Base-by-base conservation (phyloP, 2,113 vertebrate genomes). In the human region DNA sequence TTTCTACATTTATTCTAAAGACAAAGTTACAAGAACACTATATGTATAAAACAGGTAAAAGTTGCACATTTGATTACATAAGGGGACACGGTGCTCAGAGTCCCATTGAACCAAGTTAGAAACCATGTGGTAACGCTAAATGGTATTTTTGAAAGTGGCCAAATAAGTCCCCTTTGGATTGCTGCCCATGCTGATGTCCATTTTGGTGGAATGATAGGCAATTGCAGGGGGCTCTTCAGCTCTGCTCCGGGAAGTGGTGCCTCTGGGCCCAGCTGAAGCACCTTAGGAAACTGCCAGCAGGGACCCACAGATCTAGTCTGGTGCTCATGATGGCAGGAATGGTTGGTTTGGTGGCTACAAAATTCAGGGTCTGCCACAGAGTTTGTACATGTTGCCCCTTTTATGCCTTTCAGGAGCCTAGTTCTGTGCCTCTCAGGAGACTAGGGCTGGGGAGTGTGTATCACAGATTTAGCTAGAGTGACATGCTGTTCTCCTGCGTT, bases 361-460 rank as follows among this genome's bases (percentile, higher is more conserved):
- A 43, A 32, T 16, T 48, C 30, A 35, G 25, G 25, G 30, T 25
- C 70, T 84, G 9, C 17, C 10, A 27, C 11, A 40, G 8, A 4
- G 5, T 45, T 9, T n/a, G 9, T 10, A 8, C 30, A 35, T 0
- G 0, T 22, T 64, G n/a, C 43, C 84, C 50, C 38, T 57, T 73
- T 38, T 30, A 17, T 40, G 25, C 78, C 73, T 38, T 82, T 70
- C 48, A 14, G 48, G 17, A 35, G 3, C 64, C 30, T 38, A 35
- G 43, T 35, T 91, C 57, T 82, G 13, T 59, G 50, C 78, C 73
- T 45, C 45, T 45, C 45, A 45, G 45, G 45, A 45, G 45, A 10
- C 45, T 45, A 45, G 59, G 10, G 2, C 40, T 23, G 3, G 22
- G 40, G 40, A 23, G 20, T 20, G 1, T 35, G 8, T 2, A 1